Evolutionary conservation across 1,140 invertebrate genomes (phyloP).

Genomic region (Geopemphigus sp.): DNA sequence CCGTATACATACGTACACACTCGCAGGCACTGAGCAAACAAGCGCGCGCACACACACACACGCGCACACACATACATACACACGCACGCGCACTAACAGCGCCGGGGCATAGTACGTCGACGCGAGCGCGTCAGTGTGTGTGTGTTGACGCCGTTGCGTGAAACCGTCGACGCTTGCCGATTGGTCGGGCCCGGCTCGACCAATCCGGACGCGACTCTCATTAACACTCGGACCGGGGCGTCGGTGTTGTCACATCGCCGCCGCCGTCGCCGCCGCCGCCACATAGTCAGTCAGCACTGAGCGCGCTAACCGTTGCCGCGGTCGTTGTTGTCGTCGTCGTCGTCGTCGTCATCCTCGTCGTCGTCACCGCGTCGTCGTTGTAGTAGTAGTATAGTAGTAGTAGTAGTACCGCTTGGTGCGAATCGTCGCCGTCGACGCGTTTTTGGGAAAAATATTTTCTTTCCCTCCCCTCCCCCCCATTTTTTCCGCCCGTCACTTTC

Average conservation of each 20-base stretch:
- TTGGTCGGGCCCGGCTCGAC: constrained; percentile 39
- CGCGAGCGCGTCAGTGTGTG: background rate
- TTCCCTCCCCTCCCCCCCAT: too few species aligned
- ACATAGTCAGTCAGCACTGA: constrained; percentile 48
- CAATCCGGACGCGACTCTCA: constrained; percentile 49
- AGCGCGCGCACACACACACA: background rate
- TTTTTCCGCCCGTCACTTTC: too few species aligned
- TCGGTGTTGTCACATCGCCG: constrained; percentile 49
- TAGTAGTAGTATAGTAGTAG: background rate
- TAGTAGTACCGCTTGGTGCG: background rate
- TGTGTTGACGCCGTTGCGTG: constrained; percentile 49
- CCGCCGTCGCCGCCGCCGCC: constrained; percentile 45
- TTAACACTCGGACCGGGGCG: constrained; percentile 49
- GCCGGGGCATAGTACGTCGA: background rate
- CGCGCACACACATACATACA: background rate
- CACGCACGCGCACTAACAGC: background rate
- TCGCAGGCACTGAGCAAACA: background rate
- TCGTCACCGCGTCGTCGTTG: background rate
- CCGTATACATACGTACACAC: background rate
- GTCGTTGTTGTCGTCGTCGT: background rate
- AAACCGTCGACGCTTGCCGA: constrained; percentile 49
- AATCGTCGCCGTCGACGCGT: background rate
- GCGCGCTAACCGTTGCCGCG: constrained; percentile 36
- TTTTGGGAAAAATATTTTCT: background rate
- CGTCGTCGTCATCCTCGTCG: background rate